phyloP scores from a whole-genome alignment of 2,113 vertebrate species.

The Carassius auratus region DNA sequence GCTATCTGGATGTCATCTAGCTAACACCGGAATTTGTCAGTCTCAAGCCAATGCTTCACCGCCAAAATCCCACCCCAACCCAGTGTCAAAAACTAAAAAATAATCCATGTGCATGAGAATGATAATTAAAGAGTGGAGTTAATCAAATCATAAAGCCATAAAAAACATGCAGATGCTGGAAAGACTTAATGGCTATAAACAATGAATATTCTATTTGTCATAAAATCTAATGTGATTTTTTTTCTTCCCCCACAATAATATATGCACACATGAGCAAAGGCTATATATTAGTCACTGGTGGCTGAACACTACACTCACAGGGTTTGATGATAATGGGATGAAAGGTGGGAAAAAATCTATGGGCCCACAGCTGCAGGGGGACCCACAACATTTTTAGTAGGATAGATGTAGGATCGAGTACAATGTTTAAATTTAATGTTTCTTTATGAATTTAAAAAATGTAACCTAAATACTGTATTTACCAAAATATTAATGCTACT shows the following conservation, averaged over 20 bases:
- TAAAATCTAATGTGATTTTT: background rate
- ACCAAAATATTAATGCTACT: background rate
- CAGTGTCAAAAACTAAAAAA: constrained; percentile 13
- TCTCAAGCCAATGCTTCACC: constrained; percentile 32
- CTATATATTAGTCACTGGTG: background rate
- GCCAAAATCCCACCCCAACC: background rate
- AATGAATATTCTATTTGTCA: background rate
- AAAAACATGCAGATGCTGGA: constrained; percentile 9
- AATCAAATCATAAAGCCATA: constrained; percentile 41
- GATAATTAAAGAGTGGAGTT: constrained; percentile 29
- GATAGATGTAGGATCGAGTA: background rate
- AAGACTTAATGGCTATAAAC: constrained; percentile 21
- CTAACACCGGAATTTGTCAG: constrained; percentile 48
- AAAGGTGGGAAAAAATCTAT: background rate
- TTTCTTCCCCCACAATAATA: background rate
- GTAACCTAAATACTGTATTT: no score
- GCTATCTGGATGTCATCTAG: constrained; percentile 47
- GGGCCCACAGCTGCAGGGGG: background rate
- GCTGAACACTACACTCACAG: background rate
- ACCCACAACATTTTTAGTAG: background rate
- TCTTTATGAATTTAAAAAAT: no score
- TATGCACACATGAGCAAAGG: background rate
- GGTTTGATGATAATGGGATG: background rate
- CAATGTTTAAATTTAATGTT: background rate
- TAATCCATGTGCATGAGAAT: constrained; percentile 43